Evolutionary conservation across 2,113 vertebrate species (phyloP).

Genomic region (Neogale vison): DNA sequence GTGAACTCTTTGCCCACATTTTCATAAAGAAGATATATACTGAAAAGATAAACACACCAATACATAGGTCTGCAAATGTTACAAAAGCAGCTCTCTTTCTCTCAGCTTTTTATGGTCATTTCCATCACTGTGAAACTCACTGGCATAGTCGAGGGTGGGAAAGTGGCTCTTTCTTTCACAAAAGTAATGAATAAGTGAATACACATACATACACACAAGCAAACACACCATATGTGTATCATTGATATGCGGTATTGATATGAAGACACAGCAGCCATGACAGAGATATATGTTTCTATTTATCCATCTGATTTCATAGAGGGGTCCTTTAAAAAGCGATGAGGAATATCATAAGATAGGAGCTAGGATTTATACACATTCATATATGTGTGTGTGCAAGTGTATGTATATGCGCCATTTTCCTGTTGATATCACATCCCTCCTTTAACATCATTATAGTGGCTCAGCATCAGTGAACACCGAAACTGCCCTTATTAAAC

Average conservation of each 20-base stretch:
- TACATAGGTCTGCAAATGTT: not conserved
- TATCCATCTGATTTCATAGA: not conserved
- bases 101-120: not conserved
- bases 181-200: not conserved
- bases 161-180: not conserved
- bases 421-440: not conserved
- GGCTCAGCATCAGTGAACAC: constrained; percentile 71
- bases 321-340: not conserved
- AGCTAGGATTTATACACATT: not conserved
- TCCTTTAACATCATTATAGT: constrained; percentile 40
- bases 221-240: not conserved
- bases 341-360: not conserved
- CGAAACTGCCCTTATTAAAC: constrained; percentile 68
- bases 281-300: not conserved
- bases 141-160: not conserved
- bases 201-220: not conserved
- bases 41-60: not conserved
- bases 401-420: constrained; percentile 25
- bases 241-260: not conserved
- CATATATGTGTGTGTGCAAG: not conserved
- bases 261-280: not conserved
- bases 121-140: not conserved
- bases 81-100: not conserved
- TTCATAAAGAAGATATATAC: not conserved
- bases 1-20: not conserved